Base-by-base conservation (phyloP, 2,113 vertebrate species). In the Lagopus muta region DNA sequence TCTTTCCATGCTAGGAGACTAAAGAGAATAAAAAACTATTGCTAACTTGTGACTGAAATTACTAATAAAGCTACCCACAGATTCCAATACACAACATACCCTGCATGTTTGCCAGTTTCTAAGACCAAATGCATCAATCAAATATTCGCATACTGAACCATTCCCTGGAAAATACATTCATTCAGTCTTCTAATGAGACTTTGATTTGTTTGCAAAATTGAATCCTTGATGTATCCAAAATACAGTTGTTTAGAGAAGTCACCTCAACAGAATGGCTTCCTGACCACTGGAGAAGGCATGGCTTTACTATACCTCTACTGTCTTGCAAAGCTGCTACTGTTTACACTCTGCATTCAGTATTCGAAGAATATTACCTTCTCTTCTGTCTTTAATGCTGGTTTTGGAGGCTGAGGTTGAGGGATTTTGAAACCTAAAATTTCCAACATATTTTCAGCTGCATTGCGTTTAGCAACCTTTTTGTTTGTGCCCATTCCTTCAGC, bases 381-480 rank as follows among this genome's bases (percentile, higher is more conserved):
- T 57, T 99, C 99, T 8, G 98, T 99, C 96, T 99, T 99, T 81
- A 99, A 98, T 55, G 99, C 99, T 76, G 99, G 99, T 95, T 99
- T 99, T 72, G 98, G 97, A 92, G 98, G 99, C 92, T 99, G 99
- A 67, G 99, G 98, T 95, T 99, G 99, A 88, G 99, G 99, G 94
- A 99, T 98, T 98, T 99, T 99, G 95, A 99, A 99, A 85, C 99
- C 99, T 94, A 99, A 96, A 88, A 99, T 97, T 94, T 99, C 99
- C 98, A 99, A 97, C 99, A 99, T 99, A 94, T 99, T 99, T 97
- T 99, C 99, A 12, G 99, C 99, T 71, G 99, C 99, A 7, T 99
- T 99, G 90, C 99, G 98, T 89, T 99, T 99, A 88, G 99, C 99
- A 94, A 99, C 99, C 91, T 99, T 99, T 97, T 99, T 99, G 94